Evolutionary conservation across 1,140 invertebrate genomes (phyloP), one percentile per base, ranked within the genome.

Genomic region (fruit fly (Drosophila melanogaster)): DNA sequence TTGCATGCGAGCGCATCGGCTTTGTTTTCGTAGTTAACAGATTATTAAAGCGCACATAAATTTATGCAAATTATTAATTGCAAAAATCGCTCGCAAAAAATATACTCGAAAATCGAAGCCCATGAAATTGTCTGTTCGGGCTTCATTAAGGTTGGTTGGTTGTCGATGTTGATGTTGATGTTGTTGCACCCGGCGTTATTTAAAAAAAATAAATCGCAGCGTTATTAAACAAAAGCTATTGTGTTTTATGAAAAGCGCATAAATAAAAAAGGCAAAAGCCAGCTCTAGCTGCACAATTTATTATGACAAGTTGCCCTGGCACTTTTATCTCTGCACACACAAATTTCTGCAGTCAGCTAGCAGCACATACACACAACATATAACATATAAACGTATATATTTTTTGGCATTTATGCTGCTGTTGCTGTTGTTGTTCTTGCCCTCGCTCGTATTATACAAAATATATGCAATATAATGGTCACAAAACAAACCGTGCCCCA

Each of bases 251-350:
- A 79, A 90, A 90, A 90, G 74, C 77, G 81, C 69, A 87, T 86
- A 90, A 89, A 89, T 84, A 90, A 89, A 89, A 79, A 60, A 67
- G 64, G 65, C 80, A 87, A 86, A 87, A 87, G 72, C 83, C 84
- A 73, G 73, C 50, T 71, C 83, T 67, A 75, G 67, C 58, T 53
- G 51, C 72, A 33, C 19, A 85, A 90, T 90, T 90, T 90, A 90
- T 90, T 90, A 90, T 90, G 87, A 90, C 87, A 90, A 90, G 87
- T 90, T 90, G 81, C 87, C 77, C 81, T 90, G 87, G 67, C 87
- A 90, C 87, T 90, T 90, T 90, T 90, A 90, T 90, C 87, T 90
- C 77, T 75, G 43, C 72, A 55, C 78, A 83, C 83, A 89, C 83
- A 86, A 73, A 81, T 81, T 81, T 76, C 33, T 75, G 60, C 81